Evolutionary conservation across 30 jellyfish, hydroid and myxozoan species (phyloP), one percentile per base, ranked within the genome.

Genomic region (Mastigias papua): DNA sequence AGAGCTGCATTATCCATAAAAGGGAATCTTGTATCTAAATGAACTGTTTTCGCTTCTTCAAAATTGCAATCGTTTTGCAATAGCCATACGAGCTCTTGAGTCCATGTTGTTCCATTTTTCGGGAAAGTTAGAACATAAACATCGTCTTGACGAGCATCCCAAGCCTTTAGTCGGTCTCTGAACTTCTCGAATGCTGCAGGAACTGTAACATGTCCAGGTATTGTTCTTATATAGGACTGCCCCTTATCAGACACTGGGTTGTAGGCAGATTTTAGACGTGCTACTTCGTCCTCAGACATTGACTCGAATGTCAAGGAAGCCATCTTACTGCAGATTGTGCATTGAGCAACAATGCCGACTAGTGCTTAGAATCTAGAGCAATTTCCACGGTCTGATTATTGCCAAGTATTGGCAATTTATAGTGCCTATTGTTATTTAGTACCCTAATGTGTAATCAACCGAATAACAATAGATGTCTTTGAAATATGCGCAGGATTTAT

Each of bases 31-130:
- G 31, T 35, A 22, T 21, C 46, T 20, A 78, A 1, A 20, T 79
- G 49, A 17, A 57, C 62, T 6, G 66, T 6, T 34, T 57, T 57
- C 0, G 78, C 79, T 29, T 31, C 35, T 15, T 34, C 69, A 16
- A 63, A 46, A 0, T 60, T 72, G 9, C 67, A 58, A 31, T 23
- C 67, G 25, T 58, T 78, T 22, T 31, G 78, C 29, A 78, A 35
- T 13, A 69, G 68, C 79, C 89, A 78, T 19, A 63, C 78, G 15
- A 60, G 46, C 37, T 78, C 78, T 78, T 60, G 79, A 2, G 89
- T 78, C 91, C 91, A 82, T 66, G 91, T 67, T 48, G 91, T 82
- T 67, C 91, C 91, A 32, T 69, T 82, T 50, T 82, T 82, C 22
- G 91, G 67, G 50, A 62, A 82, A 2, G 84, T 30, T 1, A 37